These are phyloP conservation scores for Scaptomyza tumidula DNA, from an alignment of 2,888 invertebrate genomes.

Conservation along the genomic window DNA sequence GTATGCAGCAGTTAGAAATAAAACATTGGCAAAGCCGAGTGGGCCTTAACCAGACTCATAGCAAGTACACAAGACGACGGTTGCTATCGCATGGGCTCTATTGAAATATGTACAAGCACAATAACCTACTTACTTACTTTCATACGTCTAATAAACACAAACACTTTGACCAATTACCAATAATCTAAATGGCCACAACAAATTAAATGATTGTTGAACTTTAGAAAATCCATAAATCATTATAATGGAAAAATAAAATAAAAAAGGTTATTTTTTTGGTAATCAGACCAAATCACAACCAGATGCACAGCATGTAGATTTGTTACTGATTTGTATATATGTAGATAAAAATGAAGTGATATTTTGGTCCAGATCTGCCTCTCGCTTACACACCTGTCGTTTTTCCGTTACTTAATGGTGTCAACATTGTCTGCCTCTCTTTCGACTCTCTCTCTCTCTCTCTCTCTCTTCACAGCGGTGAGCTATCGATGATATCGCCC, in stretches of 20 bases:
- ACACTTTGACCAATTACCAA: constrained; percentile 39
- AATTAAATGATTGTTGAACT: constrained; percentile 26
- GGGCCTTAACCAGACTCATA: constrained; percentile 59
- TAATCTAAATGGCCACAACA: constrained; percentile 51
- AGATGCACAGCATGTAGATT: constrained; percentile 17
- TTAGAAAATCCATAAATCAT: constrained; percentile 42
- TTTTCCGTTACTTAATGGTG: constrained; percentile 7
- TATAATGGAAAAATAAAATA: neutral
- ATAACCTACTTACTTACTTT: constrained; percentile 20
- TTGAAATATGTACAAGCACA: constrained; percentile 24
- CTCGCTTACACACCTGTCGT: constrained; percentile 12
- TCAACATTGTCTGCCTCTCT: constrained; percentile 8
- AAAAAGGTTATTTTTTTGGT: neutral
- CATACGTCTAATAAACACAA: constrained; percentile 40
- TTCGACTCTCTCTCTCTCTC: neutral
- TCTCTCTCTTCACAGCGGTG: neutral
- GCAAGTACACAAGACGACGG: constrained; percentile 46
- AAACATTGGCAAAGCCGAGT: constrained; percentile 60
- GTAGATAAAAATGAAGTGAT: constrained; percentile 3
- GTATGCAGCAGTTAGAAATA: constrained; percentile 63
- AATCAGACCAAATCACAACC: neutral
- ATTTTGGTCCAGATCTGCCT: constrained; percentile 12
- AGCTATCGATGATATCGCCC: constrained; percentile 45
- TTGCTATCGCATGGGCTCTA: constrained; percentile 52
- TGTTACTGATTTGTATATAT: constrained; percentile 10